phyloP scores from a whole-genome alignment of 2,888 invertebrate species.

The Meandrusa payeni region DNA sequence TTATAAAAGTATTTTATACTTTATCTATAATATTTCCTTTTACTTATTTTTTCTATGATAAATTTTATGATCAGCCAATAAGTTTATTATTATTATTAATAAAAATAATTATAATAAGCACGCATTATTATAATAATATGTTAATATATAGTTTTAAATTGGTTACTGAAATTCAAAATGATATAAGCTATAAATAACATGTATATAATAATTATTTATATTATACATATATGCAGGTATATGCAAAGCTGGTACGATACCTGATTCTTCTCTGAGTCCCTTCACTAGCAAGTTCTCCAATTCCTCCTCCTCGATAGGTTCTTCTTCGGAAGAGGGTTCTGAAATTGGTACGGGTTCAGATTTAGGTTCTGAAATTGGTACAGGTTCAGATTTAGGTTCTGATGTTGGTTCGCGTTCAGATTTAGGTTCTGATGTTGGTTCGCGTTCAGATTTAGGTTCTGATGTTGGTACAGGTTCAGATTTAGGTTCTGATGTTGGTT shows the following conservation, averaged over 20 bases:
- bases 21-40: no score
- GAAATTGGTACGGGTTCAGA: slow-evolving; percentile 47
- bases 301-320: slow-evolving; percentile 61
- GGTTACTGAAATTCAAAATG: no score
- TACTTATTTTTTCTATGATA: no score
- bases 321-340: slow-evolving; percentile 56
- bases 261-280: slow-evolving; percentile 73
- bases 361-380: slow-evolving; percentile 47
- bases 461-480: slow-evolving; percentile 56
- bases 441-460: slow-evolving; percentile 51
- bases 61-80: no score
- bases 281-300: slow-evolving; percentile 75
- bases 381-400: slow-evolving; percentile 67
- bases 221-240: slow-evolving; percentile 1
- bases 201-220: neutral
- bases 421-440: slow-evolving; percentile 48
- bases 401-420: slow-evolving; percentile 58
- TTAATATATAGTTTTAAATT: no score
- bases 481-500: slow-evolving; percentile 46
- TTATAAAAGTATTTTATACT: no score
- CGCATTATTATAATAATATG: no score
- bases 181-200: no score
- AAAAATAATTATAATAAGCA: neutral
- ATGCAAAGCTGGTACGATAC: slow-evolving; percentile 71
- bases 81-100: no score